Percentiles rank a stretch among this genome's conserved stretches.
Conservation (phyloP, 2,113 vertebrate species). For the Hippocampus abdominalis region DNA sequence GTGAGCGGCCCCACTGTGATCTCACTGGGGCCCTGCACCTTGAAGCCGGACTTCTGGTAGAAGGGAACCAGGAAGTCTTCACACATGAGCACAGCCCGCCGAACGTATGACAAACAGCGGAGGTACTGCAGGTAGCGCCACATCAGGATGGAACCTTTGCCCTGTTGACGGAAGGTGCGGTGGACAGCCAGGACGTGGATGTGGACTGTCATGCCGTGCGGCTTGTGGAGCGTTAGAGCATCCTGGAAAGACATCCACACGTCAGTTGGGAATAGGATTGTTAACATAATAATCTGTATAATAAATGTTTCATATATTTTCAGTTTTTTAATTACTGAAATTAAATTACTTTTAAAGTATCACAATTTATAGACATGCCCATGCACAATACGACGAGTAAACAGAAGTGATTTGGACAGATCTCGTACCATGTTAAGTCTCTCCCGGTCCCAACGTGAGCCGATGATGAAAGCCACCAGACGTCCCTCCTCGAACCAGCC, state of each 20-base stretch:
- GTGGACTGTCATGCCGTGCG: constrained; percentile 75
- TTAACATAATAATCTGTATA: too few relatives aligned
- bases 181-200: constrained; percentile 86
- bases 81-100: constrained; percentile 81
- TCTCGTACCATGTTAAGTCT: constrained; percentile 76
- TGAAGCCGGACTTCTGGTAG: constrained; percentile 82
- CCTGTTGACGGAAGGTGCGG: constrained; percentile 80
- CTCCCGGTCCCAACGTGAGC: constrained; percentile 87
- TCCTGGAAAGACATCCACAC: constrained; percentile 64
- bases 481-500: constrained; percentile 88
- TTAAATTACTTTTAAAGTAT: not conserved
- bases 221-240: constrained; percentile 78
- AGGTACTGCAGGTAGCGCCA: constrained; percentile 86
- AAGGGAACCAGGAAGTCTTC: constrained; percentile 81
- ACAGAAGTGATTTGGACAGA: not conserved
- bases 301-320: too few relatives aligned
- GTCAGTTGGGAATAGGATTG: not conserved
- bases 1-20: constrained; percentile 73
- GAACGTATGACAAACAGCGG: constrained; percentile 72
- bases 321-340: too few relatives aligned
- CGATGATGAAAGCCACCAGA: constrained; percentile 86
- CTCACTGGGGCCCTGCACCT: constrained; percentile 72
- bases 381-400: not conserved
- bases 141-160: constrained; percentile 83
- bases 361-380: not conserved